A percentile compares a stretch with the other conserved stretches of the same genome.
These are phyloP conservation scores for Pterostichus madidus DNA, from an alignment of 2,888 invertebrate genomes.

Conservation along the genomic window DNA sequence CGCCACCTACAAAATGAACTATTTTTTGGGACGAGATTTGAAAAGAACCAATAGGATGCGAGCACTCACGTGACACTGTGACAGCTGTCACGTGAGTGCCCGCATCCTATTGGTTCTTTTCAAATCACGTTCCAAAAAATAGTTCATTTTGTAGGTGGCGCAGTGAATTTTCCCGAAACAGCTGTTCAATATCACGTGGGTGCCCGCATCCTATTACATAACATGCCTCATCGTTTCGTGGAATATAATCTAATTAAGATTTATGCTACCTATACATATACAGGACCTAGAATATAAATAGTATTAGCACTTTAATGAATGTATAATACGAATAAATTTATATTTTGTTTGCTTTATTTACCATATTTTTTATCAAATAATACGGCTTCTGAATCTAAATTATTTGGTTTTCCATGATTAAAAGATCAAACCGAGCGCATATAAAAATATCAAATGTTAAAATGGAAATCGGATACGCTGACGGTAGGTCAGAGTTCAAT, in stretches of 20 bases:
- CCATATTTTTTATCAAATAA: not conserved
- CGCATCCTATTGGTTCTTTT: no score
- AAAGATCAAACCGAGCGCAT: slow-evolving; percentile 22
- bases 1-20: no score
- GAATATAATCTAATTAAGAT: slow-evolving; percentile 33
- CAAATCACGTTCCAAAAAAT: no score
- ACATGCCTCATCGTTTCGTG: not conserved
- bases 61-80: no score
- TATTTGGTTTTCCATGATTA: slow-evolving; percentile 21
- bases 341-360: not conserved
- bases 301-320: not conserved
- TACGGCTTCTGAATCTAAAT: not conserved
- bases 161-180: no score
- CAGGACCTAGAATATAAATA: slow-evolving; percentile 5
- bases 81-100: no score
- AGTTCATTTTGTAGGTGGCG: no score
- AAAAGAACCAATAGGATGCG: no score
- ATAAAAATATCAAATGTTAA: slow-evolving; percentile 41
- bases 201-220: no score
- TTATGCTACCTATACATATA: not conserved
- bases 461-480: slow-evolving; percentile 10
- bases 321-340: slow-evolving; percentile 1
- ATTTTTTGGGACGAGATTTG: no score
- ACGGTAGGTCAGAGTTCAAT: slow-evolving; percentile 24
- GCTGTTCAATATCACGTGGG: no score